Percentiles rank a stretch among this genome's conserved stretches.
Conservation (phyloP, 1,140 invertebrate genomes). For the Heliconius congener region DNA sequence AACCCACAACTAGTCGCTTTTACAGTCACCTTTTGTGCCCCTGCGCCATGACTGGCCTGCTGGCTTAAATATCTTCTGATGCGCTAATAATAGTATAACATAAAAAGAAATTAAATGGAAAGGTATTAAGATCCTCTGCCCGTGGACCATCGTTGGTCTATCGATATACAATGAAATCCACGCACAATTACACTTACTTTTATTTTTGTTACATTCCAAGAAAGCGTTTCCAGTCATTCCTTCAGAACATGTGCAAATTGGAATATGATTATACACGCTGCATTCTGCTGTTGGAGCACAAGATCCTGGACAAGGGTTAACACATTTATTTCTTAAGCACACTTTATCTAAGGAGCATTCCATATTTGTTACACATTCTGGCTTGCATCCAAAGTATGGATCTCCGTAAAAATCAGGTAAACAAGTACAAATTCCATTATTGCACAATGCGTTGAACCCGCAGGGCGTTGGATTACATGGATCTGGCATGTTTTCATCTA, state of each 20-base stretch:
- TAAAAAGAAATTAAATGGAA: no score
- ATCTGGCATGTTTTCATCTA: constrained; percentile 79
- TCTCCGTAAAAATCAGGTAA: constrained; percentile 86
- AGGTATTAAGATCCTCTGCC: no score
- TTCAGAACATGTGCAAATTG: constrained; percentile 85
- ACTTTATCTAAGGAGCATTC: constrained; percentile 86
- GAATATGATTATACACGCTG: constrained; percentile 86
- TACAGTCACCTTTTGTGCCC: no score
- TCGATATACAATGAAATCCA: background rate
- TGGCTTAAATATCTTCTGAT: no score
- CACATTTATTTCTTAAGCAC: constrained; percentile 87
- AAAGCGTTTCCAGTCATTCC: constrained; percentile 85
- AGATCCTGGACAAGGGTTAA: constrained; percentile 87
- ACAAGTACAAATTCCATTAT: constrained; percentile 85
- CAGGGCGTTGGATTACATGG: constrained; percentile 87
- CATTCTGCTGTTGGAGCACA: constrained; percentile 87
- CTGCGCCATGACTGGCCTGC: no score
- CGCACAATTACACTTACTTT: constrained; percentile 51
- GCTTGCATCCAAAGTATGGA: constrained; percentile 86
- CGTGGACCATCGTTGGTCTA: no score
- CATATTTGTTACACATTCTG: constrained; percentile 86
- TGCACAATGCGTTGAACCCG: constrained; percentile 86
- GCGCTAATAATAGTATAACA: no score
- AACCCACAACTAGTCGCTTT: no score
- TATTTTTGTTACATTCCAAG: constrained; percentile 79